Base-by-base conservation (phyloP, 2,888 invertebrate species). In the Calephelis perditalis region DNA sequence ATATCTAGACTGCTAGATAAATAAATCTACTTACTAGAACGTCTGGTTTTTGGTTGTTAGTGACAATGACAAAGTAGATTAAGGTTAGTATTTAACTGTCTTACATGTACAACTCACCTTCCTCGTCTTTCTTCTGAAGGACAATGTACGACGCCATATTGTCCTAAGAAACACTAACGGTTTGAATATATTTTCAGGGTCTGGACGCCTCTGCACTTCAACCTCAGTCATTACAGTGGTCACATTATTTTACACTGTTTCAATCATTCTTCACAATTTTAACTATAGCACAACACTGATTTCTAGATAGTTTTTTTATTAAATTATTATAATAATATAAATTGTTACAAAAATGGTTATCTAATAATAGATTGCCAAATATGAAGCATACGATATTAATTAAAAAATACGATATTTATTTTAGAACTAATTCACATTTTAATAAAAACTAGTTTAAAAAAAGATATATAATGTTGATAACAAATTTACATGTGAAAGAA, bases 111-210 rank as follows among this genome's bases (percentile, higher is more conserved):
- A 9, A 68, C 78, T 81, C 69, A 89, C 89, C 87, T 87, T 88
- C 61, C 73, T 78, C 67, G 77, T 84, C 70, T 80, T 85, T 11
- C 56, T 56, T 56, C 59, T 45, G 80, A 86, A 84, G 1, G 87
- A 86, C 15, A 86, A 66, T 3, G 86, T 86, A 12, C 88, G 72
- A 58, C 82, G 73, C 88, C 89, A 90, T 84, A 90, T 76, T 64
- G 86, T 75, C 59, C 86, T 74, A 15, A 90, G 69, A 59, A 90
- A 74, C 43, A 75, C 76, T 5, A 76, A 71, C 0, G 87, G 82
- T 65, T 81, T 84, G 71, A 78, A 82, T 49, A 65, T 65, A 10
- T 79, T 74, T 58, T 79, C 79, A 45, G 75, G 67, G 43, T 78
- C 78, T 37, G 15, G 55, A 65, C 82, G 77, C 65, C 77, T 62